Evolutionary conservation across 2,113 vertebrate genomes (phyloP), one percentile per base, ranked within the genome.

Genomic region (Pollimyrus isidori): DNA sequence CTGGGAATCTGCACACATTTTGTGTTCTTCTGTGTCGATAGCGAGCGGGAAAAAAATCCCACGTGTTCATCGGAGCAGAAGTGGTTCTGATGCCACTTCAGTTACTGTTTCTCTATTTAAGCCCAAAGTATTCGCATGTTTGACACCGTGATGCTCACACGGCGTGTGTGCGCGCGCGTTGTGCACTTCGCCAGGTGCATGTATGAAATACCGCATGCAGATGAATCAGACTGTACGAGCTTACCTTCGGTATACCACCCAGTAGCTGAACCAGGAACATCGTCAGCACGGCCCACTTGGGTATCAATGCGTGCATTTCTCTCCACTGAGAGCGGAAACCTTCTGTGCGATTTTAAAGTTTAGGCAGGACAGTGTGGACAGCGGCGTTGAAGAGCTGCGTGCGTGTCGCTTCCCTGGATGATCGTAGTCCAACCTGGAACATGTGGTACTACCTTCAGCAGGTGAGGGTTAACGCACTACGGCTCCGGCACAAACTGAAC

Each of bases 221-320:
- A 65, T 9, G n/a, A 23, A 58, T 23, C 19, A 23, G 21, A 21
- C 21, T 17, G 35, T 88, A 82, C 89, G 92, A 89, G 26, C 90
- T 94, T 91, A 93, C 93, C 90, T 73, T 93, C 21, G 92, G 92
- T 84, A 65, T 80, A 88, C 93, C 92, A 17, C 90, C 94, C 21
- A 91, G 86, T 87, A 94, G 92, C 39, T 93, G 92, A 15, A 91
- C 89, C 50, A 94, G 89, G 84, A 95, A 89, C 89, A 94, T 93
- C 92, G 93, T 92, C 52, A 94, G 95, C 84, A 93, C 42, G 21
- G 93, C 92, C 92, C 89, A 91, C 39, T 90, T 92, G 62, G 92
- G 91, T 91, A 92, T 91, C 30, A 90, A 65, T 87, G 90, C 80
- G 88, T 91, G 91, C 96, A 96, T 96, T 91, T 92, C 94, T 93